Percentiles rank a stretch among this genome's conserved stretches.
Conservation (phyloP, 2,113 vertebrate genomes). For the Cathartes aura region DNA sequence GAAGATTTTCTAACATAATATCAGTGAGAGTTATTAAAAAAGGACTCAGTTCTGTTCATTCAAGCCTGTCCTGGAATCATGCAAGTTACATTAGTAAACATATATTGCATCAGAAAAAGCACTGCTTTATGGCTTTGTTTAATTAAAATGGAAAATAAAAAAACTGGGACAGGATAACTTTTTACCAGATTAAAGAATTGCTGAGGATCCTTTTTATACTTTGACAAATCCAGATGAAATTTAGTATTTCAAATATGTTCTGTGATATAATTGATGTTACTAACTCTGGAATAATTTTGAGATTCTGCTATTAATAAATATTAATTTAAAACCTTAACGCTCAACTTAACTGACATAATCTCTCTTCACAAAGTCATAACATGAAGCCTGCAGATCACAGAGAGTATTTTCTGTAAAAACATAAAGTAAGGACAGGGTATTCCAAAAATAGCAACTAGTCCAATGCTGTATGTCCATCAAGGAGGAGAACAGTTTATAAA, state of each 20-base stretch:
- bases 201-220: not conserved
- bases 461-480: not conserved
- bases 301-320: not conserved
- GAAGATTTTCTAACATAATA: not conserved
- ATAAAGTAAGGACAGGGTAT: not conserved
- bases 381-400: not conserved
- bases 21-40: not conserved
- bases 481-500: not conserved
- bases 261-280: not conserved
- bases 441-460: not conserved
- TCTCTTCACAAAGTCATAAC: not conserved
- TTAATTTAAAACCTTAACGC: not conserved
- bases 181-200: not conserved
- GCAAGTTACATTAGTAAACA: not conserved
- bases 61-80: not conserved
- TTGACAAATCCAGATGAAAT: not conserved
- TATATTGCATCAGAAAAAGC: not conserved
- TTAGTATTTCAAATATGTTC: not conserved
- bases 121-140: not conserved
- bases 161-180: not conserved
- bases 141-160: not conserved
- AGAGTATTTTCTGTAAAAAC: constrained; percentile 10
- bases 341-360: not conserved
- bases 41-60: not conserved
- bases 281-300: not conserved